Conservation (phyloP, 2,797 vertebrate species). For the Pogonophryne albipinna region DNA sequence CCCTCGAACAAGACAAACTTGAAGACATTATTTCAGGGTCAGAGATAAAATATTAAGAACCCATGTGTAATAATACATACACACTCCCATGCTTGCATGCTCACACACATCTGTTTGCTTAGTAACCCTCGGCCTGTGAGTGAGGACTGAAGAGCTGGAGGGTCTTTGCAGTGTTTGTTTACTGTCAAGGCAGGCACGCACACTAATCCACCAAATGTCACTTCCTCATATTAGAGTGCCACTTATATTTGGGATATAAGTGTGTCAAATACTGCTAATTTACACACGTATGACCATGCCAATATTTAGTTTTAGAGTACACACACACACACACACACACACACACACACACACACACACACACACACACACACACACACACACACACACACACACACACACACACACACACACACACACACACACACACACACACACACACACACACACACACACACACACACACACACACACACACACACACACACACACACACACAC, state of each 20-base stretch:
- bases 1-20: conserved; percentile 30
- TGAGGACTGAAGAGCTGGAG: conserved; percentile 35
- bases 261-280: conserved; percentile 50
- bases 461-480: too few relatives aligned
- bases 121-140: conserved; percentile 33
- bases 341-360: background rate
- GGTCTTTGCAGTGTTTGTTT: conserved; percentile 21
- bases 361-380: too few relatives aligned
- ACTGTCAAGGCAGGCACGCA: background rate
- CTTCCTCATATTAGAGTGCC: conserved; percentile 30
- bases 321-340: conserved; percentile 42
- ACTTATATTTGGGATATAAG: conserved; percentile 30
- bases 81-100: conserved; percentile 8
- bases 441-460: too few relatives aligned
- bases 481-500: too few relatives aligned
- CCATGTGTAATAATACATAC: conserved; percentile 29
- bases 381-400: too few relatives aligned
- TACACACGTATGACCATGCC: conserved; percentile 39
- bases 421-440: too few relatives aligned
- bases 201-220: conserved; percentile 28
- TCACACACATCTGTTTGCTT: conserved; percentile 26
- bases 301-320: conserved; percentile 66
- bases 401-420: too few relatives aligned
- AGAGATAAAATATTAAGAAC: conserved; percentile 31
- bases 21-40: conserved; percentile 41